Conservation (phyloP, 1,140 invertebrate species). For the Drosophila persimilis region DNA sequence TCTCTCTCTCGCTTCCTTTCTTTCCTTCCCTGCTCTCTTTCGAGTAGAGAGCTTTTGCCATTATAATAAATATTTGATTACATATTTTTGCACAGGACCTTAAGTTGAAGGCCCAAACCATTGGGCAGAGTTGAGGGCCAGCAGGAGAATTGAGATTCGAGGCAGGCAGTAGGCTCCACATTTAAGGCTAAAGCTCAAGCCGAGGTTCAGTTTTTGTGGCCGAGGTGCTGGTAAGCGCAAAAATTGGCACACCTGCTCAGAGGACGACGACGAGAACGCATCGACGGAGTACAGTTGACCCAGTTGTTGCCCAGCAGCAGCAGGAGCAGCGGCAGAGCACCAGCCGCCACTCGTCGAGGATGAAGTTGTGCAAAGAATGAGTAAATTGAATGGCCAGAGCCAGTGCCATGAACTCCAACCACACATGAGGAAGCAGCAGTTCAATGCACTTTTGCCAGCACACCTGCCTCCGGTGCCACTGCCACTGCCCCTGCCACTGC, state of each 20-base stretch:
- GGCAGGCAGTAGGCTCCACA: not conserved
- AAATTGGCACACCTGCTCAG: slow-evolving; percentile 59
- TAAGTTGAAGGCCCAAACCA: slow-evolving; percentile 31
- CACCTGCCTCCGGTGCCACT: too few relatives aligned
- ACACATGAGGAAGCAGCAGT: slow-evolving; percentile 30
- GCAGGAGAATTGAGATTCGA: too few relatives aligned
- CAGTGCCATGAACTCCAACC: slow-evolving; percentile 45
- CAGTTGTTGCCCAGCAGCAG: slow-evolving; percentile 54
- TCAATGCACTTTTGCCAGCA: slow-evolving; percentile 57
- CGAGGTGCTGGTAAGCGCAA: slow-evolving; percentile 37
- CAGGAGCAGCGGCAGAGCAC: not conserved
- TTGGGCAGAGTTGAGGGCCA: too few relatives aligned
- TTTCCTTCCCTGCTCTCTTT: slow-evolving; percentile 16
- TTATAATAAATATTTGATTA: slow-evolving; percentile 79
- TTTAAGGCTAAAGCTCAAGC: too few relatives aligned
- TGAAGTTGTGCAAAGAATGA: slow-evolving; percentile 52
- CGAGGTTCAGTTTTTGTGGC: not conserved
- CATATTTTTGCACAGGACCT: slow-evolving; percentile 60
- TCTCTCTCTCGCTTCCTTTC: slow-evolving; percentile 3
- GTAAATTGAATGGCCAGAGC: slow-evolving; percentile 62
- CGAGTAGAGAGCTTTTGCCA: slow-evolving; percentile 27
- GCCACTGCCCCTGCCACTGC: slow-evolving; percentile 9
- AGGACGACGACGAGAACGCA: slow-evolving; percentile 7
- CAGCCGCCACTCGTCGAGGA: slow-evolving; percentile 2
- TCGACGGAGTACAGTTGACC: slow-evolving; percentile 65